Conservation (phyloP, 2,113 vertebrate genomes). For the Gasterosteus aculeatus region DNA sequence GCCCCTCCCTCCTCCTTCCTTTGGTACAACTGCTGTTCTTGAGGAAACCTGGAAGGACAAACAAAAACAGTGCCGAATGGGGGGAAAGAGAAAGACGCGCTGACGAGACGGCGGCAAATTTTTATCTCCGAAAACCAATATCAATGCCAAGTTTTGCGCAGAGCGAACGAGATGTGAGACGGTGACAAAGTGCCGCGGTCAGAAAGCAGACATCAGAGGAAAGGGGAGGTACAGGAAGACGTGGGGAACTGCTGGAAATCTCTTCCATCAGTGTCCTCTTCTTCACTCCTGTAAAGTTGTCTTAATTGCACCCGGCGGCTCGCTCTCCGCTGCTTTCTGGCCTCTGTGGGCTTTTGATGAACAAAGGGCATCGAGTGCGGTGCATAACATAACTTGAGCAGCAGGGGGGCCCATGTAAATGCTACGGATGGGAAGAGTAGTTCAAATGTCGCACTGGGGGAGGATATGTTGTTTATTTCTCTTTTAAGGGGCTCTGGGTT, state of each 20-base stretch:
- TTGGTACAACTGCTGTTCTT: not conserved
- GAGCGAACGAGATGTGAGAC: slow-evolving; percentile 1
- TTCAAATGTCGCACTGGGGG: slow-evolving; percentile 42
- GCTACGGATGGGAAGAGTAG: slow-evolving; percentile 45
- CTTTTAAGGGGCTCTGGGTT: slow-evolving; percentile 5
- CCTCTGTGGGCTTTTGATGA: slow-evolving; percentile 3
- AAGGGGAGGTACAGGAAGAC: not conserved
- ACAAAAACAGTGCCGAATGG: not conserved
- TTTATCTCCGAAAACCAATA: slow-evolving; percentile 17
- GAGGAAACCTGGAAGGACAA: not conserved
- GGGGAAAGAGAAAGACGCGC: not conserved
- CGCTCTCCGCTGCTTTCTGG: slow-evolving; percentile 8
- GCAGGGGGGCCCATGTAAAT: slow-evolving; percentile 26
- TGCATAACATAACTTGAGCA: slow-evolving; percentile 44
- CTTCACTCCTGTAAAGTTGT: not conserved
- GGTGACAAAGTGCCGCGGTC: slow-evolving; percentile 3
- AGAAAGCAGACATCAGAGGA: slow-evolving; percentile 7
- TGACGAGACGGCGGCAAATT: not conserved
- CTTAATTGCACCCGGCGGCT: not conserved
- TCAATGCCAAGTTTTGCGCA: not conserved
- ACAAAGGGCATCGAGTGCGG: slow-evolving; percentile 18
- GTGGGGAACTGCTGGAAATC: not conserved
- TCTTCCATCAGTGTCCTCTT: not conserved
- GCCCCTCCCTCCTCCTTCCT: not conserved
- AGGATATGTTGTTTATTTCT: slow-evolving; percentile 11